Conservation (phyloP, 1,140 invertebrate genomes). For the Bombus difficillimus region DNA sequence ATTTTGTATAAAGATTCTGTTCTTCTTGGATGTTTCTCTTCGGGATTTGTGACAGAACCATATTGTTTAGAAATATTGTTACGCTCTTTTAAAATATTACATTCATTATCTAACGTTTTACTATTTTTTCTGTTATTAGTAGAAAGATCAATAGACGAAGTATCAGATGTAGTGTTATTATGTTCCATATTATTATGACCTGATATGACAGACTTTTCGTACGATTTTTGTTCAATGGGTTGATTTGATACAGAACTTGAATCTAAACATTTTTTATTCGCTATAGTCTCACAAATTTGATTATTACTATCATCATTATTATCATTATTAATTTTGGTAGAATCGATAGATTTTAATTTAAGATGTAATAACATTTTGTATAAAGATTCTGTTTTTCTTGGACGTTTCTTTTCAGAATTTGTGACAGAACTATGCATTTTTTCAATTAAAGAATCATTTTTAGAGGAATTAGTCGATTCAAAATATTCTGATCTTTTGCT, state of each 20-base stretch:
- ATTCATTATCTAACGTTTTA: not conserved
- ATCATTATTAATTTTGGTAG: not conserved
- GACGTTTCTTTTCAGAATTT: not conserved
- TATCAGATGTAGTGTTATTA: not conserved
- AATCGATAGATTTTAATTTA: not conserved
- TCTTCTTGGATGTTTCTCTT: not conserved
- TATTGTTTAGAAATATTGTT: not conserved
- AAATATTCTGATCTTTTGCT: not conserved
- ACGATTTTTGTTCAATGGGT: too few relatives aligned
- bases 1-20: not conserved
- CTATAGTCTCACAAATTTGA: not conserved
- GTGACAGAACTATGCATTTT: not conserved
- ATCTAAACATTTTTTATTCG: not conserved
- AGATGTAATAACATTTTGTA: not conserved
- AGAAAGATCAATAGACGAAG: not conserved
- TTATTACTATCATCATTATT: not conserved
- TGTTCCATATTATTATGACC: not conserved
- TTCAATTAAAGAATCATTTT: not conserved
- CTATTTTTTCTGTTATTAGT: not conserved
- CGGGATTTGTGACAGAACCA: not conserved
- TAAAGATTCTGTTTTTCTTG: not conserved
- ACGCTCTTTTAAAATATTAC: not conserved
- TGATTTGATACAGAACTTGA: not conserved
- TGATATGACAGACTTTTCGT: not conserved
- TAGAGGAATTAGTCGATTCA: not conserved